A percentile compares a stretch with the other conserved stretches of the same genome.
Conservation (phyloP, 2,113 vertebrate species). For the Notiomystis cincta region DNA sequence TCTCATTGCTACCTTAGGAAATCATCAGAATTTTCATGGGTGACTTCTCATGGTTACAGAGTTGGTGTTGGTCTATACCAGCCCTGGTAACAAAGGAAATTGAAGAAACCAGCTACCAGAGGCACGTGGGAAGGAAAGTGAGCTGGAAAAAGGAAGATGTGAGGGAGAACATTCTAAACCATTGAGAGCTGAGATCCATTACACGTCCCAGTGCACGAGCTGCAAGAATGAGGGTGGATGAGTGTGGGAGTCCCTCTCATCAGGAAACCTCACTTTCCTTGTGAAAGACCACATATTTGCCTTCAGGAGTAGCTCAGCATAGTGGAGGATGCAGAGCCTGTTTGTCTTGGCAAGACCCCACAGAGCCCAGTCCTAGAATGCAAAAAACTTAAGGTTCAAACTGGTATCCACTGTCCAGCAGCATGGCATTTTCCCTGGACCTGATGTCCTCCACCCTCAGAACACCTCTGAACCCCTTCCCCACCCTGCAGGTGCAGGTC, state of each 20-base stretch:
- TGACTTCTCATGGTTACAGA: background rate
- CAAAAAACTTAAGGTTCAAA: background rate
- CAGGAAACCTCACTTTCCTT: background rate
- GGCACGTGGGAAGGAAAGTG: background rate
- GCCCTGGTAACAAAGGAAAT: background rate
- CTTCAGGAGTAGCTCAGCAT: background rate
- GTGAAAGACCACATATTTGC: background rate
- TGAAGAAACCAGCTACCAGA: background rate
- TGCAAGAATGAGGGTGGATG: background rate
- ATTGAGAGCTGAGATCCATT: background rate
- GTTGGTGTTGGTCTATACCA: background rate
- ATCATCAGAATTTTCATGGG: background rate
- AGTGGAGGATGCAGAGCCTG: background rate
- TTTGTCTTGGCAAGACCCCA: background rate
- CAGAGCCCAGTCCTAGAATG: background rate
- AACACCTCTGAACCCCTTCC: background rate
- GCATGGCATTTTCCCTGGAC: background rate
- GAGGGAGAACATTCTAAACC: background rate
- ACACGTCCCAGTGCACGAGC: accelerated
- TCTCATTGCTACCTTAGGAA: background rate
- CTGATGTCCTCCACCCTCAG: background rate
- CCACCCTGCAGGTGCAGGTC: background rate
- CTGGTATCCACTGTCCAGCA: background rate
- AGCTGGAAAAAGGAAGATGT: background rate
- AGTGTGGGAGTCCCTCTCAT: background rate